Conservation (phyloP, 2,797 vertebrate species). For the Pogonophryne albipinna region DNA sequence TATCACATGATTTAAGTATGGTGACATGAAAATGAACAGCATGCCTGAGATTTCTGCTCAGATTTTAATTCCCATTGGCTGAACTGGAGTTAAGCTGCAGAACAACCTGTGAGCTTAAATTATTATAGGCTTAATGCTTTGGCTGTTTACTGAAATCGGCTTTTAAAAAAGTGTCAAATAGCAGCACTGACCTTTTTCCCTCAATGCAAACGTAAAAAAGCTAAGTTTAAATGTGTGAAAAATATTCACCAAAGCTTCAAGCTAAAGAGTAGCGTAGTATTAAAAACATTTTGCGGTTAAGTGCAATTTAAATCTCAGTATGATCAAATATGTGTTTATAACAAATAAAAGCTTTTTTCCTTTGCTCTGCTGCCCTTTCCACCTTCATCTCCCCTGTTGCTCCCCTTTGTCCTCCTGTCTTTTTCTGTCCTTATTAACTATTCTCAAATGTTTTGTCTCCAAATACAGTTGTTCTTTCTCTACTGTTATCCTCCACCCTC, state of each 20-base stretch:
- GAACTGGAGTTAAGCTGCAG: no score
- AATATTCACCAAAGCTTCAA: not conserved
- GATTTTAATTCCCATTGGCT: no score
- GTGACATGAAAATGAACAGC: no score
- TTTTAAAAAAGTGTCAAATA: not conserved
- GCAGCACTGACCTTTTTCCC: not conserved
- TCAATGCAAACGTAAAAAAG: not conserved
- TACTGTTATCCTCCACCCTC: not conserved
- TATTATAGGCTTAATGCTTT: not conserved
- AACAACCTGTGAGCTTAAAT: no score
- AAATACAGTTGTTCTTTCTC: not conserved
- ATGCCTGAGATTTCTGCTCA: no score
- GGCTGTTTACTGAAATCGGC: not conserved
- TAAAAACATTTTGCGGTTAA: not conserved
- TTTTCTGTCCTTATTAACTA: not conserved
- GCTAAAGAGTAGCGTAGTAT: not conserved
- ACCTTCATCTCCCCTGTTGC: not conserved
- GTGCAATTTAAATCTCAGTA: not conserved
- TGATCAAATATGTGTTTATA: not conserved
- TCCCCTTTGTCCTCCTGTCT: not conserved
- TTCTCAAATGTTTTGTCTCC: not conserved
- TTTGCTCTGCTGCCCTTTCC: not conserved
- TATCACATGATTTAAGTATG: no score
- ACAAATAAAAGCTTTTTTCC: not conserved
- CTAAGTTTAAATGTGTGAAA: not conserved